Percentiles rank a stretch among this genome's conserved stretches.
Evolutionary conservation across 2,888 invertebrate genomes (phyloP).

Genomic region (Dione vanillae): DNA sequence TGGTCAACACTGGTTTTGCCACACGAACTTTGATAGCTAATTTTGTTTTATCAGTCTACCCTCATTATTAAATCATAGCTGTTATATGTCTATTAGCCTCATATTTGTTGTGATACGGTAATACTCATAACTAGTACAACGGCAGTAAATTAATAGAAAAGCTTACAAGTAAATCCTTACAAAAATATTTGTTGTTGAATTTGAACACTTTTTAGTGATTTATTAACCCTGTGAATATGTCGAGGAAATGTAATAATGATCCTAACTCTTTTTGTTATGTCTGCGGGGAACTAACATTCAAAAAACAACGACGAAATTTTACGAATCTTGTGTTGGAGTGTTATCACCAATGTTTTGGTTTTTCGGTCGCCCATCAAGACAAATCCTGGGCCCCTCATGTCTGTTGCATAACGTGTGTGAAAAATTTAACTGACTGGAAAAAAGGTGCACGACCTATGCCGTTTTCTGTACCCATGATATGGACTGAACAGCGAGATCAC

Average conservation of each 20-base stretch:
- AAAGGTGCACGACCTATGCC: conserved; percentile 31
- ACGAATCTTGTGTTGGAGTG: conserved; percentile 30
- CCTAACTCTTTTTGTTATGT: conserved; percentile 33
- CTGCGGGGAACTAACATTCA: too few relatives aligned
- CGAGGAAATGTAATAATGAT: conserved; percentile 28
- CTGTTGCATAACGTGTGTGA: conserved; percentile 38
- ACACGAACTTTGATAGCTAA: too few relatives aligned
- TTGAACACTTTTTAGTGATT: conserved; percentile 26
- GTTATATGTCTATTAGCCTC: conserved; percentile 2
- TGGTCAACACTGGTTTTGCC: too few relatives aligned
- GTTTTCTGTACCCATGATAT: conserved; percentile 37
- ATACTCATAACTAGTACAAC: conserved; percentile 31
- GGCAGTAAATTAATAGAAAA: conserved; percentile 28
- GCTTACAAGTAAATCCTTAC: conserved; percentile 3
- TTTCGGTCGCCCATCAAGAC: conserved; percentile 33
- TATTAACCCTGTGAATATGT: conserved; percentile 25
- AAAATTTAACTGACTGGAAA: conserved; percentile 36
- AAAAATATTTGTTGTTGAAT: conserved; percentile 23
- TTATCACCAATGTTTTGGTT: too few relatives aligned
- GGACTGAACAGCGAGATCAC: conserved; percentile 35
- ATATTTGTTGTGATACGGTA: conserved; percentile 27
- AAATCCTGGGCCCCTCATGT: conserved; percentile 36
- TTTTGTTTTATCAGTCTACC: too few relatives aligned
- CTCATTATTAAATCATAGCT: too few relatives aligned
- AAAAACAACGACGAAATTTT: too few relatives aligned